Conservation (phyloP, 2,797 vertebrate genomes). For the Micrastur ruficollis region DNA sequence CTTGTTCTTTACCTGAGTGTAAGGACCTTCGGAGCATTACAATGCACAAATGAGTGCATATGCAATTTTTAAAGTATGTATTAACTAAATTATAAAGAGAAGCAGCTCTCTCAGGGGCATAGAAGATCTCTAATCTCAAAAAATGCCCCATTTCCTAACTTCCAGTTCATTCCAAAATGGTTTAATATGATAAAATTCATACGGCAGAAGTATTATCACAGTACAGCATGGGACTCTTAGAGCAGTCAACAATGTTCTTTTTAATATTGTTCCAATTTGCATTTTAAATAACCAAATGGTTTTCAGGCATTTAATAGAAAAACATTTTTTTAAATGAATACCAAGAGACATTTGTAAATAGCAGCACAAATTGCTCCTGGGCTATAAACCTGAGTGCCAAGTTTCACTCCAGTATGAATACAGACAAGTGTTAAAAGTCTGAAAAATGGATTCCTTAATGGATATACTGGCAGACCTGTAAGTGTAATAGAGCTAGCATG, state of each 20-base stretch:
- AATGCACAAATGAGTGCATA: not conserved
- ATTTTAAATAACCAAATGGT: constrained; percentile 68
- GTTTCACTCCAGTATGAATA: constrained; percentile 66
- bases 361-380: constrained; percentile 70
- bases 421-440: constrained; percentile 62
- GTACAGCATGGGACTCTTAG: not conserved
- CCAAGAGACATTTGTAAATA: constrained; percentile 71
- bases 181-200: not conserved
- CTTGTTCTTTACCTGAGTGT: not conserved
- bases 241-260: not conserved
- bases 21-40: not conserved
- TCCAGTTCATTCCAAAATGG: not conserved
- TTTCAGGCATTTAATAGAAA: constrained; percentile 68
- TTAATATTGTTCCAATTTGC: constrained; percentile 37
- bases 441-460: constrained; percentile 71
- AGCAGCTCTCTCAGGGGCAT: not conserved
- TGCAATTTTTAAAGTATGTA: not conserved
- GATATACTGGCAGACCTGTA: constrained; percentile 67
- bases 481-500: constrained; percentile 59
- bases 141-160: not conserved
- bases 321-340: constrained; percentile 68
- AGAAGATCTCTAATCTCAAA: not conserved
- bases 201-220: not conserved
- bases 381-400: constrained; percentile 71
- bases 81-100: not conserved